Evolutionary conservation across 2,797 vertebrate genomes (phyloP).

Genomic region (Lagodon rhomboides): DNA sequence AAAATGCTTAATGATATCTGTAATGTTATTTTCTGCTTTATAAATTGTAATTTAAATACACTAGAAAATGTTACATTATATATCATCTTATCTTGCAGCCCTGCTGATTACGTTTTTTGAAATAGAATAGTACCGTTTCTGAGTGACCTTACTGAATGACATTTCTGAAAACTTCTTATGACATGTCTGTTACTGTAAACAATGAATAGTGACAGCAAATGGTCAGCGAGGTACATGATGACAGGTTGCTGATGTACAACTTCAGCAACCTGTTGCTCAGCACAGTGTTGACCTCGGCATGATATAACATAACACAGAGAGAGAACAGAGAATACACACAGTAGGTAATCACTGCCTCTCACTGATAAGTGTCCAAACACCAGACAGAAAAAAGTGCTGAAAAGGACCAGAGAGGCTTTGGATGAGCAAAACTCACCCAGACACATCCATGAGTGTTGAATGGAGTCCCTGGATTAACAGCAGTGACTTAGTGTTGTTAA

Average conservation of each 20-base stretch:
- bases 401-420: neutral
- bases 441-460: conserved; percentile 4
- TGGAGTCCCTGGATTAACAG: conserved; percentile 13
- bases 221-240: neutral
- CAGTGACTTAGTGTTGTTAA: conserved; percentile 42
- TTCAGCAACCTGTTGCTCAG: neutral
- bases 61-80: neutral
- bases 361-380: conserved; percentile 4
- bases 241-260: neutral
- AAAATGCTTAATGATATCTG: no score
- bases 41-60: neutral
- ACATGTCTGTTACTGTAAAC: neutral
- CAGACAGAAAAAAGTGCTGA: neutral
- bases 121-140: neutral
- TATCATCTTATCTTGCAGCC: neutral
- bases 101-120: neutral
- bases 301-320: conserved; percentile 6
- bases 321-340: neutral
- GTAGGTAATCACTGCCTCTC: neutral
- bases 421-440: conserved; percentile 12
- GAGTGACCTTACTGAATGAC: neutral
- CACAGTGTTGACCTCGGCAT: conserved; percentile 3
- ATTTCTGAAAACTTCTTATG: neutral
- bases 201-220: neutral
- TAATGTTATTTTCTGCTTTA: no score